Percentiles rank a stretch among this genome's conserved stretches.
These are phyloP conservation scores for Telenomus remus DNA, from an alignment of 1,140 invertebrate species.

Conservation along the genomic window DNA sequence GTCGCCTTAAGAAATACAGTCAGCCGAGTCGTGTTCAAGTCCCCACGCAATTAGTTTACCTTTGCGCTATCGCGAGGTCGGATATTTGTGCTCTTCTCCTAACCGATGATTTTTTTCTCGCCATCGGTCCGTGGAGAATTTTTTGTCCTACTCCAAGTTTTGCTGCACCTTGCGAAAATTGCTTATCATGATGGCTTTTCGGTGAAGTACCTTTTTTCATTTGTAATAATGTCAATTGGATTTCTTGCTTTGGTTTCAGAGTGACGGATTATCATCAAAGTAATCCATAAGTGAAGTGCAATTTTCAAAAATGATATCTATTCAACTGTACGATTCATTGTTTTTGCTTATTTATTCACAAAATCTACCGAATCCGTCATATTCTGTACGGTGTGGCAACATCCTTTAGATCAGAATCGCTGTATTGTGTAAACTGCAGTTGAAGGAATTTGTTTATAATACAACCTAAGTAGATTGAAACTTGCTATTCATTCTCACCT, in stretches of 20 bases:
- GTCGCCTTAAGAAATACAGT: constrained; percentile 65
- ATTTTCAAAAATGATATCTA: too few relatives aligned
- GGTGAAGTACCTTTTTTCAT: background rate
- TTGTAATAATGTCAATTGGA: too few relatives aligned
- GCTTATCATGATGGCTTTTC: constrained; percentile 25
- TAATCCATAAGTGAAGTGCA: too few relatives aligned
- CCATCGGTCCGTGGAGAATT: constrained; percentile 20
- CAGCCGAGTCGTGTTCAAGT: constrained; percentile 67
- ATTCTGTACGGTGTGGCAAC: too few relatives aligned
- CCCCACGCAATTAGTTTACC: constrained; percentile 67
- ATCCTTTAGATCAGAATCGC: constrained; percentile 26
- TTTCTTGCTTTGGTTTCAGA: too few relatives aligned
- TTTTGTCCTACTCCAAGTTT: constrained; percentile 27
- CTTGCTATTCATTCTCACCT: constrained; percentile 28
- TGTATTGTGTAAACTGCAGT: constrained; percentile 30
- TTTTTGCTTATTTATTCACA: too few relatives aligned
- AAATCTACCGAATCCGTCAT: too few relatives aligned
- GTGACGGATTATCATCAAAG: too few relatives aligned
- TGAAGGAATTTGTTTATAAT: constrained; percentile 35
- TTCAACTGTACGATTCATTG: too few relatives aligned
- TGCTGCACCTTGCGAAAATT: constrained; percentile 15
- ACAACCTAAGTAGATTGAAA: constrained; percentile 37
- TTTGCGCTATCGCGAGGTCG: constrained; percentile 50
- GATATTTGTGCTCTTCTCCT: background rate
- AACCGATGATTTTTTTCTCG: constrained; percentile 18